phyloP scores from a whole-genome alignment of 1,140 invertebrate species.

The Akabosia matsudoensis region DNA sequence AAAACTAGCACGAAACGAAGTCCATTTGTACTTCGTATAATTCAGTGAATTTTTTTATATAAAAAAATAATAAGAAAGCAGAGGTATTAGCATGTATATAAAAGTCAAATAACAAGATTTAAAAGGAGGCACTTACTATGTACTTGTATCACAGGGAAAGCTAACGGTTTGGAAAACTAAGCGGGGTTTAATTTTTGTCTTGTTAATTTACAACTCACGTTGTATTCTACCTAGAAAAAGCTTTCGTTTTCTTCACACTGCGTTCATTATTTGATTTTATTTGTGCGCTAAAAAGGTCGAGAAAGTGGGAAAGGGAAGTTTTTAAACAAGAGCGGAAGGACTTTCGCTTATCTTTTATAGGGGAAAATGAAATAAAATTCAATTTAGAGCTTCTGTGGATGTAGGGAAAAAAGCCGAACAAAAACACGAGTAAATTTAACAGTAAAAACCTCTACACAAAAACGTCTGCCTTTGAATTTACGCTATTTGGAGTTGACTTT shows the following conservation, averaged over 20 bases:
- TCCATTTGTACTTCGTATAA: no score
- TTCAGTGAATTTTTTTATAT: no score
- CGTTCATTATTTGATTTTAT: constrained; percentile 15
- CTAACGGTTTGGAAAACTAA: not conserved
- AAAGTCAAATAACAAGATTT: not conserved
- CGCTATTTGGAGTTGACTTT: not conserved
- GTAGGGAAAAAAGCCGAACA: not conserved
- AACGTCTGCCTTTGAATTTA: not conserved
- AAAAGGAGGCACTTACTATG: not conserved
- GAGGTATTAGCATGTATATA: no score
- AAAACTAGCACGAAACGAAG: no score
- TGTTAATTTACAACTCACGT: constrained; percentile 7
- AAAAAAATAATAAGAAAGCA: no score
- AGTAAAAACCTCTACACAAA: not conserved
- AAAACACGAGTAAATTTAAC: not conserved
- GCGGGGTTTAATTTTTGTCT: not conserved
- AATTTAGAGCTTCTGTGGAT: not conserved
- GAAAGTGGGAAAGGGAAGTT: not conserved
- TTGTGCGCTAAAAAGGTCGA: not conserved
- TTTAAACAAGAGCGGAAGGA: not conserved
- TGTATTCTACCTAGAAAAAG: not conserved
- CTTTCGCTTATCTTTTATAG: not conserved
- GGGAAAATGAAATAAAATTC: not conserved
- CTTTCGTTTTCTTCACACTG: not conserved
- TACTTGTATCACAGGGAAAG: not conserved